Evolutionary conservation across 2,113 vertebrate genomes (phyloP), one percentile per base, ranked within the genome.

Genomic region (Cavia aperea): DNA sequence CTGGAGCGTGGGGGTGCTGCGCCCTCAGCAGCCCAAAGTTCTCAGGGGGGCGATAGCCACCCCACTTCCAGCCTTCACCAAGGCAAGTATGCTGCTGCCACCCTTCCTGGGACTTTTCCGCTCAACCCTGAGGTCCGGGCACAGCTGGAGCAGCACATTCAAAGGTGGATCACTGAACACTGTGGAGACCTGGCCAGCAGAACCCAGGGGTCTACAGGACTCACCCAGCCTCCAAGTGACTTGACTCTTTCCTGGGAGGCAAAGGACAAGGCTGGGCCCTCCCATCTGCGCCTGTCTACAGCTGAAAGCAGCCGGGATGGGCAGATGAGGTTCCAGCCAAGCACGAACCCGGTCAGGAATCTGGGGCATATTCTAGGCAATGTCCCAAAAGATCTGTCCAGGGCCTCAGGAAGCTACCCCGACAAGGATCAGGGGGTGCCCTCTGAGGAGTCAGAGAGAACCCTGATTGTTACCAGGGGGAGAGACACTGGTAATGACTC

Each of bases 121-220:
- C n/a, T 95, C 56, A 92, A 60, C 73, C 39, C 73, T 31, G 73
- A 49, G 46, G 60, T 92, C 24, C 21, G 24, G 26, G 62, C 60
- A 5, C 81, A 90, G 63, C 63, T 94, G 33, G 89, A 96, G 31
- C 51, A 89, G 36, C 94, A 96, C 26, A 81, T 96, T 29, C 91
- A 93, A 68, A 94, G 79, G 0, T 58, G 87, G 91, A 43, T 90
- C n/a, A n/a, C 93, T 51, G 82, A 81, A 49, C 83, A 95, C 16
- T 29, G 0, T 2, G 60, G 39, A 21, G 63, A 93, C 54, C 21
- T 86, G 56, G 63, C 89, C 33, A 10, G 75, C 49, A 90, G n/a
- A 26, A 89, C 66, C 51, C 89, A 93, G 78, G 56, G 85, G 21
- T 54, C 84, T 62, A 43, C 62, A 21, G 70, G 86, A 7, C 81